Percentiles rank a stretch among this genome's conserved stretches.
Evolutionary conservation across 2,797 vertebrate species (phyloP).

Genomic region (Lagodon rhomboides): DNA sequence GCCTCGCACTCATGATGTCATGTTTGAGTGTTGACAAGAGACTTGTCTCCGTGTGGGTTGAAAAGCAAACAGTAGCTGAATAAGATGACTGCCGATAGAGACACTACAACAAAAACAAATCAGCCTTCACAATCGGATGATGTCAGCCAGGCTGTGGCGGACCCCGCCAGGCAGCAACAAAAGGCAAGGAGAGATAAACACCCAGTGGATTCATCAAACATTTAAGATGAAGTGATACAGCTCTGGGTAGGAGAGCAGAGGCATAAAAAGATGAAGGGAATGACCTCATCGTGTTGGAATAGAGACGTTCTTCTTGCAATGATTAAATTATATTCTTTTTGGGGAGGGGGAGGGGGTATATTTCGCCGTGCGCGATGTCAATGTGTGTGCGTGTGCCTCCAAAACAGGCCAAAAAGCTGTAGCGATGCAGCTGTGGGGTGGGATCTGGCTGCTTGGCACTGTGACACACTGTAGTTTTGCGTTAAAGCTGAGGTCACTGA

Average conservation of each 20-base stretch:
- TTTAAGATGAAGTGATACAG: constrained; percentile 49
- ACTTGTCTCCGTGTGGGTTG: constrained; percentile 70
- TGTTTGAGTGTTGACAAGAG: constrained; percentile 73
- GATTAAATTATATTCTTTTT: constrained; percentile 3
- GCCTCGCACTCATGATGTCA: constrained; percentile 76
- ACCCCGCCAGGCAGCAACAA: constrained; percentile 44
- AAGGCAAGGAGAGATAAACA: constrained; percentile 50
- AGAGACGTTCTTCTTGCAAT: constrained; percentile 27
- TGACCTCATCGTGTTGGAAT: constrained; percentile 49
- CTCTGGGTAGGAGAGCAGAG: constrained; percentile 10
- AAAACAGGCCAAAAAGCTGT: constrained; percentile 14
- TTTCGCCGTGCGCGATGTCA: background rate
- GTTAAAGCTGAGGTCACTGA: constrained; percentile 35
- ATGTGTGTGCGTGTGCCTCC: constrained; percentile 26
- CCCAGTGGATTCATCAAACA: constrained; percentile 38
- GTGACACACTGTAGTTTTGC: constrained; percentile 14
- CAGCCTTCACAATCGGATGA: constrained; percentile 70
- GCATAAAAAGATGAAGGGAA: constrained; percentile 20
- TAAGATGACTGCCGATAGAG: constrained; percentile 63
- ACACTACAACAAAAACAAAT: constrained; percentile 48
- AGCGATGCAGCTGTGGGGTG: constrained; percentile 60
- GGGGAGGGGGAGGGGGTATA: background rate
- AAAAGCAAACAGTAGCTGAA: constrained; percentile 71
- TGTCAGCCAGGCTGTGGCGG: constrained; percentile 67
- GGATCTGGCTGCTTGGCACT: constrained; percentile 44